Base-by-base conservation (phyloP, 2,797 vertebrate genomes). In the Brachyrhaphis roseni region DNA sequence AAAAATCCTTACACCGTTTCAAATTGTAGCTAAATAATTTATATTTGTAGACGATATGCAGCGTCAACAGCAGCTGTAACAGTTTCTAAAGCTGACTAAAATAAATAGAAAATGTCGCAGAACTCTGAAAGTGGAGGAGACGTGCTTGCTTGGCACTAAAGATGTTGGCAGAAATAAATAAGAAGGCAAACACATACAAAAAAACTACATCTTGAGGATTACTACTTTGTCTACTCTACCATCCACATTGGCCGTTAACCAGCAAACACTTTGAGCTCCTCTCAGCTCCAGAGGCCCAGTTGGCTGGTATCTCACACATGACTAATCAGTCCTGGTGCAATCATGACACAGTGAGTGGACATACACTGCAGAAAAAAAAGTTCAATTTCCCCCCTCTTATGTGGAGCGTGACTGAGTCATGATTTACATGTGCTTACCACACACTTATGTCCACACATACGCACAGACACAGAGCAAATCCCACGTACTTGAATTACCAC, bases 241-340 rank as follows among this genome's bases (percentile, higher is more conserved):
- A 82, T 90, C 80, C 88, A 82, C 78, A 85, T 87, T 92, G 93
- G 91, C 91, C 84, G 88, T 86, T 89, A 82, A 90, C 90, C 91
- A 90, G 78, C 47, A 79, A 83, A 78, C 79, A 75, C 76, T 83
- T 86, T 72, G 39, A 79, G 85, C 87, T 79, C 66, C 78, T 76
- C 70, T 83, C 78, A 72, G 55, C 86, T 86, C 88, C 77, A 77
- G 77, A 84, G 51, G 83, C 84, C 82, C 81, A 68, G 82, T 77
- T 91, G 89, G 89, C 88, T 82, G 87, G 8, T 80, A 28, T 81
- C 83, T 84, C 70, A 80, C 81, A 92, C 89, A 90, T 92, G 88
- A 94, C 89, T 92, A 88, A 93, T 90, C 87, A 85, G 81, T 80
- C 79, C 84, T 82, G 82, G 78, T 93, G 84, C 70, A 74, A 91